Conservation (phyloP, 2,797 vertebrate genomes). For the Crocodylus rhombifer region DNA sequence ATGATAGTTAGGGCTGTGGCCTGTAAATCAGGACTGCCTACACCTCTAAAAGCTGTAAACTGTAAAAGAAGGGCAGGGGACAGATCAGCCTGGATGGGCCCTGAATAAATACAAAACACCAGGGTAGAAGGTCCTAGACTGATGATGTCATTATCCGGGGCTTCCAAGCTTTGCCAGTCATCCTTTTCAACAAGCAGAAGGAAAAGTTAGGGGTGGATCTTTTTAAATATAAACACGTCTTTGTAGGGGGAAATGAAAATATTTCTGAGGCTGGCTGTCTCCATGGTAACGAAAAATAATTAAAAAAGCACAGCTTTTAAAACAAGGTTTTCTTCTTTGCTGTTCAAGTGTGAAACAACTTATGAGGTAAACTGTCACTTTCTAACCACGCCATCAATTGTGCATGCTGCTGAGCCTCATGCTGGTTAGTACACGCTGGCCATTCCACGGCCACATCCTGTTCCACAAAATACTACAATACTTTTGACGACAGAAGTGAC, state of each 20-base stretch:
- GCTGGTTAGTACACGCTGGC: neutral
- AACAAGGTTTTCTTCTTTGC: conserved; percentile 1
- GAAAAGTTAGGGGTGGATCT: neutral
- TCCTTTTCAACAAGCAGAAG: neutral
- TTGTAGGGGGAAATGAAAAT: neutral
- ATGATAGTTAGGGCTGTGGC: no score
- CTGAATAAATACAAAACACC: no score
- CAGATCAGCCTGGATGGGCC: no score
- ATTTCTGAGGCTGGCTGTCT: neutral
- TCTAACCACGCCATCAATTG: conserved; percentile 12
- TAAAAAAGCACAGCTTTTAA: neutral
- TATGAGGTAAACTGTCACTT: conserved; percentile 8
- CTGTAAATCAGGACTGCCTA: no score
- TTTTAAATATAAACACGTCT: neutral
- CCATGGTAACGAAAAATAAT: neutral
- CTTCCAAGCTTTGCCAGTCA: neutral
- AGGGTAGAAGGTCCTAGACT: neutral
- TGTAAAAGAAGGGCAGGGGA: no score
- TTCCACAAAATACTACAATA: neutral
- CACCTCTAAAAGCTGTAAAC: no score
- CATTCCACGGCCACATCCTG: conserved; percentile 61
- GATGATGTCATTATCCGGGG: neutral
- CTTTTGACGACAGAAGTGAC: conserved; percentile 3
- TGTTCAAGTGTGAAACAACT: neutral
- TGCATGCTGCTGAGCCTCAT: neutral